Evolutionary conservation across 2,888 invertebrate genomes (phyloP).

Genomic region (Habroteleia sp.): DNA sequence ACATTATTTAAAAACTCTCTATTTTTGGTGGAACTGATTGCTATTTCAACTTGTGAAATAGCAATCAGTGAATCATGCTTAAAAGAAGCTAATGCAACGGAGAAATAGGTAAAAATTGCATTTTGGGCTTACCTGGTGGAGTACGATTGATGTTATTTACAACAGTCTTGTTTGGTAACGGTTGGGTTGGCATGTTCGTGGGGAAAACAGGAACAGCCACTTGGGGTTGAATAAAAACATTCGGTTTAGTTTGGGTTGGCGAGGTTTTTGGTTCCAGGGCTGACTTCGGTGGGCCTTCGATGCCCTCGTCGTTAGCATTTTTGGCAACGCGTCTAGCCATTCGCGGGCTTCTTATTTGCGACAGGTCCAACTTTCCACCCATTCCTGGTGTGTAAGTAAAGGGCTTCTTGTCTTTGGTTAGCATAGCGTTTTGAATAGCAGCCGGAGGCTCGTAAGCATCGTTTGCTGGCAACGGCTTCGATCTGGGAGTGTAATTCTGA

Average conservation of each 20-base stretch:
- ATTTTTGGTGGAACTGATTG: too few relatives aligned
- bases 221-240: slow-evolving; percentile 84
- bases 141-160: slow-evolving; percentile 64
- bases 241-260: slow-evolving; percentile 73
- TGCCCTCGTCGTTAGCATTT: slow-evolving; percentile 87
- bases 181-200: slow-evolving; percentile 79
- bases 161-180: slow-evolving; percentile 66
- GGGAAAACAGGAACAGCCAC: slow-evolving; percentile 86
- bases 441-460: slow-evolving; percentile 87
- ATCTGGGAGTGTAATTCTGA: slow-evolving; percentile 41
- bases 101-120: too few relatives aligned
- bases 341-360: slow-evolving; percentile 93
- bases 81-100: too few relatives aligned
- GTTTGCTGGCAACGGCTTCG: slow-evolving; percentile 67
- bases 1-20: too few relatives aligned
- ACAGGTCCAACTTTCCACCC: slow-evolving; percentile 86
- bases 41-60: too few relatives aligned
- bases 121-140: slow-evolving; percentile 48
- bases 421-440: slow-evolving; percentile 95
- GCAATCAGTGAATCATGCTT: too few relatives aligned
- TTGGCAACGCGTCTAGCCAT: slow-evolving; percentile 90
- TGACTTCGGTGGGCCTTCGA: slow-evolving; percentile 83
- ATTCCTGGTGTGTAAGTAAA: slow-evolving; percentile 98
- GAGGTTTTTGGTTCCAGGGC: slow-evolving; percentile 78
- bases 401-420: slow-evolving; percentile 97